Evolutionary conservation across 2,797 vertebrate genomes (phyloP), one percentile per base, ranked within the genome.

Genomic region (Perodicticus potto): DNA sequence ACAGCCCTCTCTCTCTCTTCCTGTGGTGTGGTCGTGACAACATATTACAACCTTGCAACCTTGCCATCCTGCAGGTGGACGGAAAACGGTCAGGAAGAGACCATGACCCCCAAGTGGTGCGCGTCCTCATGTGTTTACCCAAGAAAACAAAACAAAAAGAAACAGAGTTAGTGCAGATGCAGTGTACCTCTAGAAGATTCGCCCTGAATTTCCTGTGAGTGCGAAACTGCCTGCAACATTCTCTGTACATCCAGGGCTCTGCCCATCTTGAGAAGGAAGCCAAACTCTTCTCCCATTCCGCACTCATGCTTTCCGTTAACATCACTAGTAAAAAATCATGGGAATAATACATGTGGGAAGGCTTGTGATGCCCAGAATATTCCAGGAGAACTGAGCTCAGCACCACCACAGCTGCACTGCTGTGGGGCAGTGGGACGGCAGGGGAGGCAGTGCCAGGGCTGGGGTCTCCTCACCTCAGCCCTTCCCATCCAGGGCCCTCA

Each of bases 21-120:
- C 11, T 43, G 34, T n/a, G 23, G 27, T 7, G 20, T 22, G 0
- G 7, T 7, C 14, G 16, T 3, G 29, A 34, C 16, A 4, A 32
- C 19, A 10, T 22, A 16, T 9, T 20, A 7, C 37, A 40, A 27
- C 40, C 37, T 22, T 0, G 4, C 17, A 3, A 1, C 10, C 37
- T 22, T 0, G 4, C 17, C 2, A 1, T 7, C 3, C 1, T 8
- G 13, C 8, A 34, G n/a, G 22, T 9, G 40, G 45, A 17, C 12
- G 16, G 25, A 8, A 10, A 13, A 8, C 37, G 1, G 32, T n/a
- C 14, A 34, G 7, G 16, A 37, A 59, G 49, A n/a, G 19, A 32
- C 32, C 5, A 3, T 22, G 7, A 37, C 0, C 12, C 5, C 37
- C 45, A 69, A 32, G 43, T 12, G 22, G 67, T 25, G 0, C 1